These are phyloP conservation scores for Erannis defoliaria DNA, from an alignment of 2,888 invertebrate species.

Conservation along the genomic window DNA sequence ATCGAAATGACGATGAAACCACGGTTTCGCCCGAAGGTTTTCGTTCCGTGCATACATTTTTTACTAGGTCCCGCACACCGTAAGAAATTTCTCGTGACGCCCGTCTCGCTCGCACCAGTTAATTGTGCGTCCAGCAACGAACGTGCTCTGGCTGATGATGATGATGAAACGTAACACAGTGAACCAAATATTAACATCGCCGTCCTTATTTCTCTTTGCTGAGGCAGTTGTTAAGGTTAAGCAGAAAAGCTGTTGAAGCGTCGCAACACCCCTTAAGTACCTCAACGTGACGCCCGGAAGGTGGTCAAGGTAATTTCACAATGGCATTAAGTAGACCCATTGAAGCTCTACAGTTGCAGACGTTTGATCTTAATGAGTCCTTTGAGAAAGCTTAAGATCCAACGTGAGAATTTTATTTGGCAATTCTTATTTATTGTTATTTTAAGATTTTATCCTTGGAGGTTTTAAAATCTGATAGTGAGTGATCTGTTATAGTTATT, in stretches of 20 bases:
- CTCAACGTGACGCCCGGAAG: slow-evolving; percentile 3
- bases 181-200: background rate
- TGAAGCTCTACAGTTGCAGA: slow-evolving; percentile 1
- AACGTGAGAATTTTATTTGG: slow-evolving; percentile 7
- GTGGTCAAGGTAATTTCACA: slow-evolving; percentile 23
- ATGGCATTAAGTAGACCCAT: slow-evolving; percentile 27
- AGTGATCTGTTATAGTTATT: background rate
- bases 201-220: background rate
- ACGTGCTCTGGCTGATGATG: too few relatives aligned
- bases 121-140: too few relatives aligned
- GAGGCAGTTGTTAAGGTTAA: background rate
- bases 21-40: too few relatives aligned
- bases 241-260: slow-evolving; percentile 8
- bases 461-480: background rate
- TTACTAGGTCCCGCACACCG: too few relatives aligned
- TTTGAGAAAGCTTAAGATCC: slow-evolving; percentile 15
- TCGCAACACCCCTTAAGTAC: slow-evolving; percentile 4
- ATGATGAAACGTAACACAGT: too few relatives aligned
- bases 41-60: too few relatives aligned
- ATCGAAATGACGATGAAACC: too few relatives aligned
- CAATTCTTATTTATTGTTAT: background rate
- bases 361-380: slow-evolving; percentile 20
- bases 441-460: background rate
- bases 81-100: too few relatives aligned
- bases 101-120: too few relatives aligned